Evolutionary conservation across 2,113 vertebrate species (phyloP), one percentile per base, ranked within the genome.

Genomic region (Pipa parva): DNA sequence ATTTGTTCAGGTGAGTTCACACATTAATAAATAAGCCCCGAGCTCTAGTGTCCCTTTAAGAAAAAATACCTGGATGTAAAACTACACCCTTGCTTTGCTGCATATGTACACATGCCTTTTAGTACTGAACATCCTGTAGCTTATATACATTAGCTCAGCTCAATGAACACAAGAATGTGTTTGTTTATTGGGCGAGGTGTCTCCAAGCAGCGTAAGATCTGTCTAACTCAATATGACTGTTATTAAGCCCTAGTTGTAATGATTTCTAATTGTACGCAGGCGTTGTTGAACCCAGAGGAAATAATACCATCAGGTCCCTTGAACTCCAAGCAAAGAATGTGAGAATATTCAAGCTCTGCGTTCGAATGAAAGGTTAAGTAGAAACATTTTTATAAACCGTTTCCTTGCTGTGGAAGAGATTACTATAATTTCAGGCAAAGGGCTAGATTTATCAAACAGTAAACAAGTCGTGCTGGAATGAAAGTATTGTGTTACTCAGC

Each of bases 171-270:
- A 22, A 24, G 18, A 15, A 12, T 22, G 15, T 13, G 25, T 29
- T 65, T 65, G 52, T 65, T 45, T 69, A n/a, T 17, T 51, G 49
- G 66, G 66, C 25, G 66, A 18, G 36, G 31, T 45, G 66, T 70
- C 21, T 42, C 66, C 29, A 70, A 28, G 66, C 66, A 70, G 48
- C 66, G 25, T 21, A n/a, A 6, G 17, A 21, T 59, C 10, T 60
- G 17, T 60, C 39, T 48, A 29, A 28, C 15, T 28, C 59, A 39
- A 8, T 22, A 26, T 3, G 25, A 49, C 18, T 22, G 11, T 22
- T 49, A 49, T 22, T 49, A 21, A 21, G 12, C 18, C 15, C 21
- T 1, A 21, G 21, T 22, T n/a, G n/a, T n/a, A n/a, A n/a, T n/a
- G n/a, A n/a, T 49, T 22, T 20, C 7, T 20, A 21, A 49, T 49